A percentile compares a stretch with the other conserved stretches of the same genome.
phyloP scores from a whole-genome alignment of 2,888 invertebrate species.

The Leucoptera coffeella region DNA sequence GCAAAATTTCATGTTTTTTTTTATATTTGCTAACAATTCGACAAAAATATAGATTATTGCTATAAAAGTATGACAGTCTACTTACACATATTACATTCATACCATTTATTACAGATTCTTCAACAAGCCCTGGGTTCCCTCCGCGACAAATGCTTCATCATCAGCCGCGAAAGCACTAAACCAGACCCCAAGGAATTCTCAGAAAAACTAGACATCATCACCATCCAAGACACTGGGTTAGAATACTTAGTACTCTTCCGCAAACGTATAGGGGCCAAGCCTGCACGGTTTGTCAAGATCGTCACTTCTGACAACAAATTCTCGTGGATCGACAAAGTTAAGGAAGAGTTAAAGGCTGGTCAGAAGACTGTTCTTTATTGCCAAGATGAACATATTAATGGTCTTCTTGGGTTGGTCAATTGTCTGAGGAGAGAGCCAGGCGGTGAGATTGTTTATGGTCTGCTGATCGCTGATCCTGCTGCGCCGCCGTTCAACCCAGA shows the following conservation, averaged over 20 bases:
- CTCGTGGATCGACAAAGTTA: slow-evolving; percentile 47
- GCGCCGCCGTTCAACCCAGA: slow-evolving; percentile 62
- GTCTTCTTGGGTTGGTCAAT: slow-evolving; percentile 83
- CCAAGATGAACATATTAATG: slow-evolving; percentile 63
- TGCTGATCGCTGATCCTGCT: slow-evolving; percentile 57
- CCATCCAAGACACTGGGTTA: slow-evolving; percentile 33
- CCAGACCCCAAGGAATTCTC: slow-evolving; percentile 32
- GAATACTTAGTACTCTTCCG: slow-evolving; percentile 51
- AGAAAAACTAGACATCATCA: slow-evolving; percentile 39
- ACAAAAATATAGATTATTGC: too few species aligned
- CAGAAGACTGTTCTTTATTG: slow-evolving; percentile 59
- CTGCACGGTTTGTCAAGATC: slow-evolving; percentile 40
- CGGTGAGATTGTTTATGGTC: slow-evolving; percentile 56
- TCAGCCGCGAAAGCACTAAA: slow-evolving; percentile 52
- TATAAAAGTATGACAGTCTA: too few species aligned
- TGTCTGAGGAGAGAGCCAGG: slow-evolving; percentile 79
- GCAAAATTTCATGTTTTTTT: too few species aligned
- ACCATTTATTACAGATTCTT: slow-evolving; percentile 19
- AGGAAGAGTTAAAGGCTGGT: slow-evolving; percentile 29
- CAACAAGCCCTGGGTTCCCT: slow-evolving; percentile 37
- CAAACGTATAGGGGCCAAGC: slow-evolving; percentile 34
- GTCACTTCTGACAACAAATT: slow-evolving; percentile 25
- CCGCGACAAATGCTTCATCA: slow-evolving; percentile 53
- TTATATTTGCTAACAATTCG: too few species aligned
- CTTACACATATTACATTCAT: too few species aligned